These are phyloP conservation scores for Platycercus adscitus DNA, from an alignment of 2,113 vertebrate genomes.

Conservation along the genomic window DNA sequence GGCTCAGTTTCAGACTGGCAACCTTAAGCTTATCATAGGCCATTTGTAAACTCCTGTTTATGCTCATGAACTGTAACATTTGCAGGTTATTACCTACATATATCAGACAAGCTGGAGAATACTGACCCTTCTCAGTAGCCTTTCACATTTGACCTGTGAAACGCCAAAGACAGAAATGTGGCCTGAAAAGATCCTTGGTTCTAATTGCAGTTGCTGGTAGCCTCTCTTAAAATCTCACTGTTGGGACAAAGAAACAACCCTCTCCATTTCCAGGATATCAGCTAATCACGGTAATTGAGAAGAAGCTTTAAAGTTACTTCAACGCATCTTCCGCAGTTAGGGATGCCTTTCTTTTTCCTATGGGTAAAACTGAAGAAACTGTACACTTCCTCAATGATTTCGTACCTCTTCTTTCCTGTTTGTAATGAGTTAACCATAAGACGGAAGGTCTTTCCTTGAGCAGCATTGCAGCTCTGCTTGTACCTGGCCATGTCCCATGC, in stretches of 20 bases:
- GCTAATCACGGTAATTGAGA: neutral
- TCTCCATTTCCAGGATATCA: neutral
- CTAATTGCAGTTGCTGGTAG: neutral
- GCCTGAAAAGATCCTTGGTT: neutral
- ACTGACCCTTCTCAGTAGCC: neutral
- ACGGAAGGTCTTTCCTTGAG: neutral
- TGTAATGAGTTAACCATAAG: neutral
- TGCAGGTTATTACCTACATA: neutral
- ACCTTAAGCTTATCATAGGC: neutral
- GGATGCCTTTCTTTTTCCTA: neutral
- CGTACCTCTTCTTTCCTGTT: neutral
- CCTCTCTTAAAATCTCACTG: neutral
- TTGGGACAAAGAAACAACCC: neutral
- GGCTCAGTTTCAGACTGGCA: neutral
- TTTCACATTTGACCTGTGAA: neutral
- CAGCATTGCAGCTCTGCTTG: neutral
- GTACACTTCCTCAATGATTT: neutral
- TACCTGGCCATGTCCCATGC: neutral
- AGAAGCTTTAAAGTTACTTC: neutral
- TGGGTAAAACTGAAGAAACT: neutral
- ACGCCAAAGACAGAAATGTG: neutral
- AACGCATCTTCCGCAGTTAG: neutral
- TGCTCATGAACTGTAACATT: neutral
- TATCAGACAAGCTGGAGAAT: neutral
- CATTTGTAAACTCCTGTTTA: constrained; percentile 3